Conservation (phyloP, 2,113 vertebrate genomes). For the Calidris pugnax region DNA sequence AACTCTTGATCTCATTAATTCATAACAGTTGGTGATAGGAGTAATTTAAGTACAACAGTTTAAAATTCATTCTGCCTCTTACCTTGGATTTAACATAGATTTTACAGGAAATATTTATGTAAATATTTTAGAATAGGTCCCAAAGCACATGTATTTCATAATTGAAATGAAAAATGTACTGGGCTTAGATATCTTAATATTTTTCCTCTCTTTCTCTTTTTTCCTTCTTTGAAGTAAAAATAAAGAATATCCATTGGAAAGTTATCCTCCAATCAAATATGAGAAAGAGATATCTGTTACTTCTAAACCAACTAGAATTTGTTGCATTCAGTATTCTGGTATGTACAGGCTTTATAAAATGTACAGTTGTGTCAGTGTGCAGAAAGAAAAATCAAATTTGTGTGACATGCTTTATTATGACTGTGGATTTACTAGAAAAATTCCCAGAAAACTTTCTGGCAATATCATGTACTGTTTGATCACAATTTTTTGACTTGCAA, state of each 20-base stretch:
- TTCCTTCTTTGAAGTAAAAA: conserved; percentile 44
- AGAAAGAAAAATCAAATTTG: neutral
- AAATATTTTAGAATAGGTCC: neutral
- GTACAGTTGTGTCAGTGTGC: neutral
- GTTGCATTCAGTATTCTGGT: conserved; percentile 85
- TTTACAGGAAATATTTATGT: neutral
- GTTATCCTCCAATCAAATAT: conserved; percentile 61
- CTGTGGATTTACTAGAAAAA: neutral
- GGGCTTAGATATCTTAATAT: neutral
- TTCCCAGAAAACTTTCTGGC: neutral
- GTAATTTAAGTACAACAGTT: neutral
- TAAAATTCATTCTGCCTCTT: neutral
- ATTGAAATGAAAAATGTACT: neutral
- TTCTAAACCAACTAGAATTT: conserved; percentile 63
- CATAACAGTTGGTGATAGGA: neutral
- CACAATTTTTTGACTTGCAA: neutral
- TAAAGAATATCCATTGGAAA: conserved; percentile 76
- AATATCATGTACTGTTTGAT: neutral
- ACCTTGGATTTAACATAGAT: neutral
- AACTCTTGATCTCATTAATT: neutral
- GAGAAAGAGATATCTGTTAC: conserved; percentile 50
- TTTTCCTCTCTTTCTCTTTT: neutral
- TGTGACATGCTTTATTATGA: neutral
- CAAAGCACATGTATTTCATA: neutral
- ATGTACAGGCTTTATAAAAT: neutral